These are phyloP conservation scores for Cyrtodaria siliqua DNA, from an alignment of 2,888 invertebrate genomes.

Conservation along the genomic window DNA sequence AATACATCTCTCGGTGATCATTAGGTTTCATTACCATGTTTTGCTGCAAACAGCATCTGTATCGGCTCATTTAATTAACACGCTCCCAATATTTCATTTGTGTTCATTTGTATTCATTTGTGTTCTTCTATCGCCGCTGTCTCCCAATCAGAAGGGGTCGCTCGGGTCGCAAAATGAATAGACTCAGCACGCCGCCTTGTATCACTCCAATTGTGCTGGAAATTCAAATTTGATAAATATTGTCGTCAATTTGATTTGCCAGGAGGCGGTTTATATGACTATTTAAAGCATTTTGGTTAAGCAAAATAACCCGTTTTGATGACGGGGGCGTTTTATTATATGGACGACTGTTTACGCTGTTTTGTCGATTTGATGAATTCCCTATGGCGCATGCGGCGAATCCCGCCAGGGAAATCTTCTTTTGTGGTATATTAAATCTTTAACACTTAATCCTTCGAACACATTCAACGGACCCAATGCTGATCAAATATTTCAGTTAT, in stretches of 20 bases:
- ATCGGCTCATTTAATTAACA: slow-evolving; percentile 65
- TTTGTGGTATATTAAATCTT: slow-evolving; percentile 56
- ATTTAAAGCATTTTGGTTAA: slow-evolving; percentile 69
- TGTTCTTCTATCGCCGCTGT: slow-evolving; percentile 9
- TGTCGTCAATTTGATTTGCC: slow-evolving; percentile 65
- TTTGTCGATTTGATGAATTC: slow-evolving; percentile 36
- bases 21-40: slow-evolving; percentile 62
- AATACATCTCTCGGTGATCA: slow-evolving; percentile 47
- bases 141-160: slow-evolving; percentile 59
- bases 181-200: slow-evolving; percentile 46
- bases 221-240: slow-evolving; percentile 71
- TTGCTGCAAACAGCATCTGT: slow-evolving; percentile 59
- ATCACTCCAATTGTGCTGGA: slow-evolving; percentile 45
- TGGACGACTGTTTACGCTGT: slow-evolving; percentile 22
- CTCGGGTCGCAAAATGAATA: slow-evolving; percentile 57
- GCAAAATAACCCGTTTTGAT: slow-evolving; percentile 64
- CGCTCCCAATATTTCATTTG: slow-evolving; percentile 58
- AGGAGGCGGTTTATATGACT: slow-evolving; percentile 63
- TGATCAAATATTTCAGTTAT: slow-evolving; percentile 58
- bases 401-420: slow-evolving; percentile 63
- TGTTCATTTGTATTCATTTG: slow-evolving; percentile 28
- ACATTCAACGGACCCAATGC: slow-evolving; percentile 48
- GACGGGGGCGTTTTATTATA: slow-evolving; percentile 33
- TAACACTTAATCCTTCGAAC: slow-evolving; percentile 52
- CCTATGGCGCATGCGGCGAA: slow-evolving; percentile 39